Evolutionary conservation across 2,113 vertebrate genomes (phyloP), one percentile per base, ranked within the genome.

Genomic region (Antennarius striatus): DNA sequence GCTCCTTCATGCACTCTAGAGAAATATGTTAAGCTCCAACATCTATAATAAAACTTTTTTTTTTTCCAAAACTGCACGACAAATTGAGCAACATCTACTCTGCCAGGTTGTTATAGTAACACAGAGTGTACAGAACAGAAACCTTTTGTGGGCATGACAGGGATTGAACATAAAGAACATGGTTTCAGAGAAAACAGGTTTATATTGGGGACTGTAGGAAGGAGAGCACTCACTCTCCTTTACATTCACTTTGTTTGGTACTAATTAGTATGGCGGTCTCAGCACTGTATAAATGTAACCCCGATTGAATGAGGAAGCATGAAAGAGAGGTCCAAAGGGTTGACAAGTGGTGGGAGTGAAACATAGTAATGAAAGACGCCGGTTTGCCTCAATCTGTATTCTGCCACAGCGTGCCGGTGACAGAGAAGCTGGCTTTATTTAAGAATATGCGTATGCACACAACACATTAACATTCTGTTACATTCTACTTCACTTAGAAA

Each of bases 41-140:
- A 2, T 67, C 56, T 68, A 62, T 71, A 10, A 56, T 64, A 56
- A 57, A 56, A 68, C n/a, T 0, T 45, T 59, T 64, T 55, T 51
- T 17, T 22, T 65, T 52, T 57, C 74, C 62, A 12, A 9, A 60
- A 56, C 54, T 75, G 59, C 32, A 58, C 67, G 73, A 81, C 70
- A 76, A 74, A 78, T 47, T 80, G 42, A 80, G 69, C 62, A 71
- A 69, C 57, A 50, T 64, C 43, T 39, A 2, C 56, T 43, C 55
- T 83, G 88, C 64, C 79, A 84, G 73, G 88, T 90, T 87, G 76
- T 68, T 71, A 88, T 87, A 56, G 83, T 64, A 87, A 88, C 89
- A 55, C 79, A 65, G 71, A 70, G 64, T 45, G 82, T 83, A 82
- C 70, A 86, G 79, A 86, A 85, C 64, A 75, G 77, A 61, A 42